These are phyloP conservation scores for Peucedramus taeniatus DNA, from an alignment of 2,113 vertebrate genomes.

Conservation along the genomic window DNA sequence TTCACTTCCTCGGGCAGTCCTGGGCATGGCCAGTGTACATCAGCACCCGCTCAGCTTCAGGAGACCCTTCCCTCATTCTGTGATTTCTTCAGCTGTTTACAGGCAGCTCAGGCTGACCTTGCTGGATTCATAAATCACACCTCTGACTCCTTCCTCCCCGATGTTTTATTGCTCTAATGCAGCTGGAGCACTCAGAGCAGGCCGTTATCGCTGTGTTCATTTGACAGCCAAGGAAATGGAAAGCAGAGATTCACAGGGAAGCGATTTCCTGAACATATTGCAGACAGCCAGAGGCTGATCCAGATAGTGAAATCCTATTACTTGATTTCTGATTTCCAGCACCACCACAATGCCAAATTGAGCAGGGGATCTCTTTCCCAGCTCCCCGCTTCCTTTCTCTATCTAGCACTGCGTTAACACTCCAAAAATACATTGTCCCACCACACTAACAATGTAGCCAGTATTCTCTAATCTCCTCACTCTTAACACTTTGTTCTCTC, in stretches of 20 bases:
- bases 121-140: background rate
- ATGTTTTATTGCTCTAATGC: background rate
- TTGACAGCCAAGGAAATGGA: slow-evolving; percentile 40
- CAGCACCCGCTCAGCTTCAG: accelerated
- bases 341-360: background rate
- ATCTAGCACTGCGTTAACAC: background rate
- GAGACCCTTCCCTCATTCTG: background rate
- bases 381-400: background rate
- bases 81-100: background rate
- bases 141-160: background rate
- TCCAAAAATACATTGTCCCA: background rate
- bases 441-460: background rate
- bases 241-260: slow-evolving; percentile 9
- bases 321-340: background rate
- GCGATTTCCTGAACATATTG: background rate
- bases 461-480: background rate
- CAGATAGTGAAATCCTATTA: background rate
- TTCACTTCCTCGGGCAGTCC: background rate
- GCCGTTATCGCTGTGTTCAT: background rate
- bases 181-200: background rate
- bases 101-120: background rate
- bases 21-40: accelerated
- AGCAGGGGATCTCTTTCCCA: background rate
- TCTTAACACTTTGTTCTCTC: background rate
- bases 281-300: background rate